Evolutionary conservation across 2,888 invertebrate species (phyloP).

Genomic region (Stratiomys singularior): DNA sequence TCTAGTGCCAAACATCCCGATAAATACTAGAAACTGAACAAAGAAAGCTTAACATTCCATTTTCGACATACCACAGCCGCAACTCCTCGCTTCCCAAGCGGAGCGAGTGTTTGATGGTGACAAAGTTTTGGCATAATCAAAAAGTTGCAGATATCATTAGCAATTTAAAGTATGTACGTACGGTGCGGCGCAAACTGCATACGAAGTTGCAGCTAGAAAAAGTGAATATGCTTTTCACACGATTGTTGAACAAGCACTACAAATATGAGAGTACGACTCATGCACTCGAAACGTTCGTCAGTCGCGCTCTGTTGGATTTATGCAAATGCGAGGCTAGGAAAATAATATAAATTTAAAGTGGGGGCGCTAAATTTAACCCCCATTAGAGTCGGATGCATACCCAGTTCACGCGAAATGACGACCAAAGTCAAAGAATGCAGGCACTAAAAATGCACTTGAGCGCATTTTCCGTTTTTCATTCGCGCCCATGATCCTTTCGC

Average conservation of each 20-base stretch:
- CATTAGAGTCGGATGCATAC: slow-evolving; percentile 33
- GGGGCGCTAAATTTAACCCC: slow-evolving; percentile 41
- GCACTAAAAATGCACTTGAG: slow-evolving; percentile 39
- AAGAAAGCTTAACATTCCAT: neutral
- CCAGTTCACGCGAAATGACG: slow-evolving; percentile 11
- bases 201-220: neutral
- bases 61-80: neutral
- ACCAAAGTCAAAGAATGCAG: slow-evolving; percentile 39
- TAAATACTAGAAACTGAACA: neutral
- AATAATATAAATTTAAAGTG: slow-evolving; percentile 40
- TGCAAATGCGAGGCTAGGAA: slow-evolving; percentile 33
- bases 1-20: neutral
- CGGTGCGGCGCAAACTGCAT: slow-evolving; percentile 26
- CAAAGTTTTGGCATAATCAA: slow-evolving; percentile 43
- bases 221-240: slow-evolving; percentile 40
- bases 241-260: slow-evolving; percentile 20
- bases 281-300: neutral
- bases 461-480: slow-evolving; percentile 33
- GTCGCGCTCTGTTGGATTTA: slow-evolving; percentile 29
- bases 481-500: slow-evolving; percentile 13
- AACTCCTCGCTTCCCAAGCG: neutral
- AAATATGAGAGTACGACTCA: slow-evolving; percentile 3
- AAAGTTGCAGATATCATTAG: slow-evolving; percentile 44
- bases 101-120: slow-evolving; percentile 30
- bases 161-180: slow-evolving; percentile 24